These are phyloP conservation scores for Amblyornis subalaris DNA, from an alignment of 2,113 vertebrate genomes.

Conservation along the genomic window DNA sequence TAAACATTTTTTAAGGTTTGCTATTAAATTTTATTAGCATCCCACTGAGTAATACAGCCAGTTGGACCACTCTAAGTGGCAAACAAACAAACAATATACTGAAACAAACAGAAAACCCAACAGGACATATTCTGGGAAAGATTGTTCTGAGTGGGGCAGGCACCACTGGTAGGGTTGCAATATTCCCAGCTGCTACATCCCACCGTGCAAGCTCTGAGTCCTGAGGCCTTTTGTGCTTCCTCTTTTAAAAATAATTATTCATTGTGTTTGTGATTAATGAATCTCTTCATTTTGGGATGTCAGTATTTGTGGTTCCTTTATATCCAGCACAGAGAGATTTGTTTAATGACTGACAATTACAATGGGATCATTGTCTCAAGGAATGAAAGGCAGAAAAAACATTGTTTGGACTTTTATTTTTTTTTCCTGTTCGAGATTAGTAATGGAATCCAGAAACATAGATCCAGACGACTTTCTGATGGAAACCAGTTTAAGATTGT, in stretches of 20 bases:
- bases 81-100: constrained; percentile 17
- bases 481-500: not conserved
- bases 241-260: constrained; percentile 27
- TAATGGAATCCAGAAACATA: constrained; percentile 1
- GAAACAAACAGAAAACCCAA: constrained; percentile 14
- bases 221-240: constrained; percentile 10
- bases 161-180: not conserved
- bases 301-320: constrained; percentile 22
- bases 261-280: constrained; percentile 49
- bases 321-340: constrained; percentile 7
- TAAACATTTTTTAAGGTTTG: constrained; percentile 41
- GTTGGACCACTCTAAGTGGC: not conserved
- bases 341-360: constrained; percentile 21
- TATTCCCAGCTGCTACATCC: not conserved
- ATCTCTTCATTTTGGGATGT: not conserved
- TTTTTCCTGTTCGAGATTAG: not conserved
- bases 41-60: constrained; percentile 8
- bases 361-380: constrained; percentile 20
- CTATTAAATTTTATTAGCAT: constrained; percentile 36
- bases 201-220: not conserved
- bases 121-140: not conserved
- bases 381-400: constrained; percentile 22
- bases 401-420: not conserved
- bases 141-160: not conserved
- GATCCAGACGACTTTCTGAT: not conserved